Conservation (phyloP, 2,888 invertebrate genomes). For the Caenorhabditis angaria region DNA sequence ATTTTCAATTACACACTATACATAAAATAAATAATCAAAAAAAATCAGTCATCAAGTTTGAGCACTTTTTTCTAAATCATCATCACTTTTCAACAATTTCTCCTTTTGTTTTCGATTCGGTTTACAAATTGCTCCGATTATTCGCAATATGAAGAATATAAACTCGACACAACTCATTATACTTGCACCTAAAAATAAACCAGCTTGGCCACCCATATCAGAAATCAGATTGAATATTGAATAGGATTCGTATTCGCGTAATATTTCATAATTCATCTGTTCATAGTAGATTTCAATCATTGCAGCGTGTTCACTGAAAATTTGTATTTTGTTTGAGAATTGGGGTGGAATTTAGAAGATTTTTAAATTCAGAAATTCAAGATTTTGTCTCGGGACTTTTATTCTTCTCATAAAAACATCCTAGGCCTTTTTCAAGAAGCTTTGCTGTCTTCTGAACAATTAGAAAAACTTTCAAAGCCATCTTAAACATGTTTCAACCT, state of each 20-base stretch:
- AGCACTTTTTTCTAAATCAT: constrained; percentile 24
- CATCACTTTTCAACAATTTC: constrained; percentile 20
- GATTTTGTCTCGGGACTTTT: too few relatives aligned
- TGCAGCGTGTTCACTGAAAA: constrained; percentile 65
- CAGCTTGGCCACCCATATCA: constrained; percentile 70
- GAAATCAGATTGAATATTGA: constrained; percentile 67
- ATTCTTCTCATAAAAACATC: too few relatives aligned
- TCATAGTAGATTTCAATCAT: constrained; percentile 72
- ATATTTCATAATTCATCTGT: constrained; percentile 70
- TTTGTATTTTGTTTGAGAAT: too few relatives aligned
- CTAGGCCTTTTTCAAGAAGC: too few relatives aligned
- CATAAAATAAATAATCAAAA: neutral
- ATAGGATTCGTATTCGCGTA: constrained; percentile 68
- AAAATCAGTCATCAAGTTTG: neutral
- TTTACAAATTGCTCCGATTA: constrained; percentile 46
- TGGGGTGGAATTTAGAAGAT: too few relatives aligned
- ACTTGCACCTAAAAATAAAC: constrained; percentile 68
- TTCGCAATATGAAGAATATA: constrained; percentile 50
- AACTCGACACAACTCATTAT: constrained; percentile 61
- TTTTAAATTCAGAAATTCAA: too few relatives aligned
- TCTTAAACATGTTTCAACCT: too few relatives aligned
- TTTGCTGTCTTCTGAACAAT: too few relatives aligned
- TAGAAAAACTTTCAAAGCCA: too few relatives aligned
- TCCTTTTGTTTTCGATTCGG: constrained; percentile 25
- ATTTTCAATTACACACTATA: too few relatives aligned